Evolutionary conservation across 1,140 invertebrate species (phyloP).

Genomic region (Scaptodrosophila lebanonensis): DNA sequence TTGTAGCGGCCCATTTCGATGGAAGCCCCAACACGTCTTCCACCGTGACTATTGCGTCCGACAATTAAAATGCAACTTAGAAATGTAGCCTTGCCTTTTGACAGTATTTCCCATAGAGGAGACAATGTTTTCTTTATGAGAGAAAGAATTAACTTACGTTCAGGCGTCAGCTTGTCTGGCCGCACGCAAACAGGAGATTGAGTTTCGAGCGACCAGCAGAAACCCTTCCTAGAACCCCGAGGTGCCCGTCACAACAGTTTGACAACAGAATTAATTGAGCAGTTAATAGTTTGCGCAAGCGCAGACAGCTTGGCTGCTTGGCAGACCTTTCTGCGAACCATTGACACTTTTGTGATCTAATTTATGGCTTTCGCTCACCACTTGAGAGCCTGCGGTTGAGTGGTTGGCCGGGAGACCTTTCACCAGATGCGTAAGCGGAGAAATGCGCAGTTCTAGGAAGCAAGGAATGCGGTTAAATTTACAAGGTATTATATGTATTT

Average conservation of each 20-base stretch:
- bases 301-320: conserved; percentile 36
- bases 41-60: conserved; percentile 47
- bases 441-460: conserved; percentile 28
- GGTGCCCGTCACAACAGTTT: conserved; percentile 62
- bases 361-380: conserved; percentile 45
- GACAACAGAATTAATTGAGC: conserved; percentile 62
- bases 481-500: not conserved
- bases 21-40: conserved; percentile 46
- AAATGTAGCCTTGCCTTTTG: not conserved
- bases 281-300: conserved; percentile 37
- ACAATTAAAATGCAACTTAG: conserved; percentile 13
- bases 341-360: conserved; percentile 15
- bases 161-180: conserved; percentile 54
- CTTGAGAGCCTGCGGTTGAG: conserved; percentile 25
- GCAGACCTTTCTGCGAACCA: conserved; percentile 38
- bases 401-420: conserved; percentile 39
- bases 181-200: conserved; percentile 22
- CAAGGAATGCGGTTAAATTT: not conserved
- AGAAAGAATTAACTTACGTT: no score
- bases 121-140: no score
- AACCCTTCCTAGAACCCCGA: conserved; percentile 43
- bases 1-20: conserved; percentile 49
- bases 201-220: conserved; percentile 25
- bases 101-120: conserved; percentile 42
- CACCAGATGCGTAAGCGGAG: conserved; percentile 22